Evolutionary conservation across 2,113 vertebrate species (phyloP).

Genomic region (Emydura subglobosa): DNA sequence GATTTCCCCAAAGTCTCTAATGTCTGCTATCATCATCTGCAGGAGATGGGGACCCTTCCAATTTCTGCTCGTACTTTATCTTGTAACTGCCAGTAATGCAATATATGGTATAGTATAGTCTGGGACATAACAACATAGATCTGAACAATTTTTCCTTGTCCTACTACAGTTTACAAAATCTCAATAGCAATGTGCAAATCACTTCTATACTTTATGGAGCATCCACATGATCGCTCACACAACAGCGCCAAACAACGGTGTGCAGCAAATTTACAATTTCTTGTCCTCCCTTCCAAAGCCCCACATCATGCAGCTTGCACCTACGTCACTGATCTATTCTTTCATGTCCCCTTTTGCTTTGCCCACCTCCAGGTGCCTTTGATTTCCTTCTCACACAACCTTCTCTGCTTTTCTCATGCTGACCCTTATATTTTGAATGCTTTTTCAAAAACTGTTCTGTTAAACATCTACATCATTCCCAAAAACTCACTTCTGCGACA

Average conservation of each 20-base stretch:
- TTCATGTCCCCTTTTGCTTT: not conserved
- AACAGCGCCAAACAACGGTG: not conserved
- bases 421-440: constrained; percentile 15
- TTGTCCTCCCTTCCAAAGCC: not conserved
- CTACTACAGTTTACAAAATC: not conserved
- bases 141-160: not conserved
- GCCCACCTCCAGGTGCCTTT: not conserved
- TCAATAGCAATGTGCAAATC: not conserved
- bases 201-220: not conserved
- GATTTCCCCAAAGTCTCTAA: not conserved
- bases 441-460: constrained; percentile 45
- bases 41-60: not conserved
- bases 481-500: not conserved
- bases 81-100: not conserved
- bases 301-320: not conserved
- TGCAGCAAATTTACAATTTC: not conserved
- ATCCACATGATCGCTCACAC: not conserved
- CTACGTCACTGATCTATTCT: not conserved
- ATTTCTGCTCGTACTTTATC: not conserved
- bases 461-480: not conserved
- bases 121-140: accelerated
- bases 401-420: constrained; percentile 10
- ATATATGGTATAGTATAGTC: not conserved
- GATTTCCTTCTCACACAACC: constrained; percentile 5
- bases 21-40: not conserved